phyloP scores from a whole-genome alignment of 2,797 vertebrate genomes.

The Aldrovandia affinis region DNA sequence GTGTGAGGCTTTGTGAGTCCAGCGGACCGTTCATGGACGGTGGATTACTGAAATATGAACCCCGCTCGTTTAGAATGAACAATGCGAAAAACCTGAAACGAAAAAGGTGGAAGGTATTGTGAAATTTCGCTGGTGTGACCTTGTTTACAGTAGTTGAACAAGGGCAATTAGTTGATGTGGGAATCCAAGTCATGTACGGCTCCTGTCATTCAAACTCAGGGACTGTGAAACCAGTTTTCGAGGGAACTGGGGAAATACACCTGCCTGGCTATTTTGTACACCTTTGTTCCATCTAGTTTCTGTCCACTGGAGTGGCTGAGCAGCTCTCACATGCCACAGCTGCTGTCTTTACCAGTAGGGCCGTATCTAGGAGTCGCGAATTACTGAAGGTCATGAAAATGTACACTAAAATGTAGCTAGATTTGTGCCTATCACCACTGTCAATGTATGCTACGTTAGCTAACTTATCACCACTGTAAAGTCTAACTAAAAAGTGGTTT shows the following conservation, averaged over 20 bases:
- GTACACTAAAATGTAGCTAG: too few species aligned
- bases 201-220: not conserved
- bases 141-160: constrained; percentile 12
- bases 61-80: not conserved
- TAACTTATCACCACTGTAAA: too few species aligned
- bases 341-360: too few species aligned
- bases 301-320: not conserved
- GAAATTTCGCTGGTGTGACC: not conserved
- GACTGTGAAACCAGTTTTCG: not conserved
- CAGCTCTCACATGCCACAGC: too few species aligned
- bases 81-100: not conserved
- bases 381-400: too few species aligned
- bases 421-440: too few species aligned
- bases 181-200: not conserved
- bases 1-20: not conserved
- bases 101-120: not conserved
- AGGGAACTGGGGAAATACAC: not conserved
- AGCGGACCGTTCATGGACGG: not conserved
- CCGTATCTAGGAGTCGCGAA: too few species aligned
- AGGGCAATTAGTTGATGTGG: not conserved
- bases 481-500: too few species aligned
- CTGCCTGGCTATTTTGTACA: not conserved
- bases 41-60: not conserved
- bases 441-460: too few species aligned
- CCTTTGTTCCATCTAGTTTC: not conserved